Evolutionary conservation across 2,113 vertebrate genomes (phyloP), one percentile per base, ranked within the genome.

Genomic region (Indicator maculatus): DNA sequence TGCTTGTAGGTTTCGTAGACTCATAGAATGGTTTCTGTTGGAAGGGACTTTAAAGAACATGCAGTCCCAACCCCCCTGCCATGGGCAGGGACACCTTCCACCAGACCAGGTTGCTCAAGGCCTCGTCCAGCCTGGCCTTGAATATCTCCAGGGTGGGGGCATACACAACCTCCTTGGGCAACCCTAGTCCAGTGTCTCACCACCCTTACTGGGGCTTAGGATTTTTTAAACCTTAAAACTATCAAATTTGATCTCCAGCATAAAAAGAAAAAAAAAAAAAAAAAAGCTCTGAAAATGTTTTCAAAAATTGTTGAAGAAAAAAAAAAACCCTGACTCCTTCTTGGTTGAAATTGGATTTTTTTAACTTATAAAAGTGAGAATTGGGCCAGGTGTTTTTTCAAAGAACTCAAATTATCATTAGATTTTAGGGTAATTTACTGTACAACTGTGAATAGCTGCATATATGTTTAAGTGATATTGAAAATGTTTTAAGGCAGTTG

Each of bases 401-500:
- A 85, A 84, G 55, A n/a, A 16, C 83, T 47, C 36, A 69, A 56
- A 79, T 83, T 73, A 96, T 95, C 50, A 36, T 83, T 65, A 87
- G 50, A 53, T 77, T 87, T 89, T 89, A 92, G 72, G 74, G 83
- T 91, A 85, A 95, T 94, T 93, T 67, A 50, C 83, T 19, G 53
- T 79, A 56, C 74, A 69, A 47, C 36, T n/a, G 15, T 63, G 70
- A 86, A 90, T 65, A 85, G 85, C 72, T 92, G 41, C 90, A 72
- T 89, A 86, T 91, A 93, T 74, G 47, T 93, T 94, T 88, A 94
- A 93, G 86, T 78, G 36, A 70, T 83, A 93, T 6, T 91, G 69
- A 95, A 94, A 94, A 94, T 83, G 92, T 89, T 93, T 92, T 89
- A 88, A 89, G 95, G 71, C 86, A 78, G 70, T 86, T 92, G 81